Conservation (phyloP, 2,113 vertebrate species). For the Leucosticte australis region DNA sequence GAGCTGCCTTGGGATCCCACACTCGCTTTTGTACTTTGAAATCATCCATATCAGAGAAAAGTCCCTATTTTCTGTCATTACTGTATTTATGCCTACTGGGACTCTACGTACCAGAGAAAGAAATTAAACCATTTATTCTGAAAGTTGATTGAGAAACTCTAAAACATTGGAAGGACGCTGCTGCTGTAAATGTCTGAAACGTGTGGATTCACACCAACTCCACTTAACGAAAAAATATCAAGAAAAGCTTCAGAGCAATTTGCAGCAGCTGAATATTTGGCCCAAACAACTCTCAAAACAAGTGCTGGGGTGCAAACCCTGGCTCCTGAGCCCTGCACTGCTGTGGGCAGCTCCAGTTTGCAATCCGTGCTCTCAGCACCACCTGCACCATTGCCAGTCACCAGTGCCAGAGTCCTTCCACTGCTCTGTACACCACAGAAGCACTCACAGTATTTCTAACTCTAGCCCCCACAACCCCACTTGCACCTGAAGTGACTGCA, state of each 20-base stretch:
- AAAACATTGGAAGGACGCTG: background rate
- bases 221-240: background rate
- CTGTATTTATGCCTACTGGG: fast-evolving
- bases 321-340: background rate
- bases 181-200: background rate
- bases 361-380: background rate
- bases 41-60: background rate
- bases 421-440: background rate
- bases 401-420: background rate
- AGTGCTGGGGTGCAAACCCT: background rate
- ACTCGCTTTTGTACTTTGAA: background rate
- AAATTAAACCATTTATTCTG: background rate
- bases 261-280: background rate
- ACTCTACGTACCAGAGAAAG: background rate
- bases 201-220: background rate
- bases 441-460: background rate
- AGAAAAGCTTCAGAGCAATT: background rate
- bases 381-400: background rate
- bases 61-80: background rate
- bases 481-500: background rate
- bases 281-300: background rate
- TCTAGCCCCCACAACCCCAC: background rate
- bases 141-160: background rate
- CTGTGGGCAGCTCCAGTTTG: background rate
- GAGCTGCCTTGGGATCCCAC: background rate